phyloP scores from a whole-genome alignment of 2,113 vertebrate genomes.

The Rattus norvegicus region GRCr8 NC_086026.1:64859001-64859500 shows the following conservation, averaged over 20 bases:
- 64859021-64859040: not conserved
- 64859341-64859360: not conserved
- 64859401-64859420: not conserved
- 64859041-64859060: not conserved
- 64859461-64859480: not conserved
- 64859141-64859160: constrained; percentile 2
- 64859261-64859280: not conserved
- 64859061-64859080: not conserved
- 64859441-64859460: not conserved
- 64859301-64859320: not conserved
- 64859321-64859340: not conserved
- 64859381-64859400: not conserved
- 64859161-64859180: not conserved
- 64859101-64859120: not conserved
- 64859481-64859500: not conserved
- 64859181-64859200: not conserved
- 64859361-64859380: not conserved
- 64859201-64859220: not conserved
- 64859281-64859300: constrained; percentile 18
- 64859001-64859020: not conserved
- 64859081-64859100: not conserved
- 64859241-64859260: not conserved
- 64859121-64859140: not conserved
- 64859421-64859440: not conserved
- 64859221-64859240: not conserved